Base-by-base conservation (phyloP, 2,888 invertebrate species). In the Uloborus plumipes region DNA sequence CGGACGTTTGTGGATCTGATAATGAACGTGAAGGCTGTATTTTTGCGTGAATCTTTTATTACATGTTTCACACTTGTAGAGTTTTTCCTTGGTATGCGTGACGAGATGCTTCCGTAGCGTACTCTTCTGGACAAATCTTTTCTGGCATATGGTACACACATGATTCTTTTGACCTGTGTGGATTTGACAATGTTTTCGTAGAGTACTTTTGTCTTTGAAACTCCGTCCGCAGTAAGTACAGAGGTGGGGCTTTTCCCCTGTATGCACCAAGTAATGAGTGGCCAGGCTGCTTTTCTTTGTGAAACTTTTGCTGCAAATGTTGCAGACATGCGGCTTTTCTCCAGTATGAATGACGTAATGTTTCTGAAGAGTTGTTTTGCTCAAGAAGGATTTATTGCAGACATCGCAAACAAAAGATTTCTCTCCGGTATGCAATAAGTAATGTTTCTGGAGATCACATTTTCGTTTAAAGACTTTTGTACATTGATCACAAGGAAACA, bases 191-290 rank as follows among this genome's bases (percentile, higher is more conserved):
- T 82, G 82, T 15, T 82, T 82, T 13, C 82, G 59, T 6, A 82
- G 67, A 13, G 82, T 82, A 31, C 82, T 82, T 49, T 82, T 82
- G 31, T 82, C 82, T 61, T 82, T 82, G n/a, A 82, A 82, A 15
- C 82, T 50, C 1, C 82, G 76, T 6, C 66, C 75, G 51, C 82
- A 82, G 50, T 65, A 76, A 11, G 64, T 51, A 26, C 82, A 82
- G 16, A 64, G 71, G n/a, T 82, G 82, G 9, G 82, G 82, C 50
- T 82, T 82, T 20, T 82, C 82, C 11, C 82, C 82, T 2, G 82
- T 82, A 31, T 82, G 82, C 15, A 82, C 72, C 9, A 82, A 47
- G 20, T 61, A 66, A 31, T 82, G 82, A 2, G 75, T 72, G 13
- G 70, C 58, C 22, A 82, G 76, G 22, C 82, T 82, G 61, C 82